Conservation (phyloP, 2,888 invertebrate genomes). For the Masnerella sp. region DNA sequence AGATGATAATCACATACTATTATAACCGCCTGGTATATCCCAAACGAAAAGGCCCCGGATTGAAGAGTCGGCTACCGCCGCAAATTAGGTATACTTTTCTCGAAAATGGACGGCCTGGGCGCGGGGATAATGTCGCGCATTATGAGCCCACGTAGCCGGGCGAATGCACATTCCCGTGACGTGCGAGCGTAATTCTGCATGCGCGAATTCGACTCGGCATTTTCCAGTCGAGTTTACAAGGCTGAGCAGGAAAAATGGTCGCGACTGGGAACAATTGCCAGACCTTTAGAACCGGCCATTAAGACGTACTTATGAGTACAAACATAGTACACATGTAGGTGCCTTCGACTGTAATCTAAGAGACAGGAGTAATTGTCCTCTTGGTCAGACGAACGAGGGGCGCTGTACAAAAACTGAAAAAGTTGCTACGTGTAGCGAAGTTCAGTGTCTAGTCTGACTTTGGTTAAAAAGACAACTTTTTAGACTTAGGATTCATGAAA, state of each 20-base stretch:
- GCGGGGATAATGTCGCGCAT: slow-evolving; percentile 29
- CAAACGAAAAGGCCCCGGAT: slow-evolving; percentile 4
- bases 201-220: slow-evolving; percentile 19
- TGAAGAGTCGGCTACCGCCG: not conserved
- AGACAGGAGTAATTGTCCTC: slow-evolving; percentile 29
- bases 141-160: slow-evolving; percentile 1
- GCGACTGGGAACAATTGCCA: slow-evolving; percentile 12
- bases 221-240: slow-evolving; percentile 9
- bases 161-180: slow-evolving; percentile 33
- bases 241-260: slow-evolving; percentile 32
- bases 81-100: slow-evolving; percentile 22
- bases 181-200: slow-evolving; percentile 32
- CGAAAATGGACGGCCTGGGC: slow-evolving; percentile 10
- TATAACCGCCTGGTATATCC: slow-evolving; percentile 1
- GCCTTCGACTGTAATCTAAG: slow-evolving; percentile 23
- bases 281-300: slow-evolving; percentile 3
- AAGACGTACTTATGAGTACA: slow-evolving; percentile 9
- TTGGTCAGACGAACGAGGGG: slow-evolving; percentile 10
- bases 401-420: too few species aligned
- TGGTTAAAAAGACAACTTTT: too few species aligned
- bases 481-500: too few species aligned
- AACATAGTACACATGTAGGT: slow-evolving; percentile 8
- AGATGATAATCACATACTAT: slow-evolving; percentile 21
- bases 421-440: too few species aligned
- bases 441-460: too few species aligned